Conservation (phyloP, 2,113 vertebrate genomes). For the Hydrochoerus hydrochaeris region DNA sequence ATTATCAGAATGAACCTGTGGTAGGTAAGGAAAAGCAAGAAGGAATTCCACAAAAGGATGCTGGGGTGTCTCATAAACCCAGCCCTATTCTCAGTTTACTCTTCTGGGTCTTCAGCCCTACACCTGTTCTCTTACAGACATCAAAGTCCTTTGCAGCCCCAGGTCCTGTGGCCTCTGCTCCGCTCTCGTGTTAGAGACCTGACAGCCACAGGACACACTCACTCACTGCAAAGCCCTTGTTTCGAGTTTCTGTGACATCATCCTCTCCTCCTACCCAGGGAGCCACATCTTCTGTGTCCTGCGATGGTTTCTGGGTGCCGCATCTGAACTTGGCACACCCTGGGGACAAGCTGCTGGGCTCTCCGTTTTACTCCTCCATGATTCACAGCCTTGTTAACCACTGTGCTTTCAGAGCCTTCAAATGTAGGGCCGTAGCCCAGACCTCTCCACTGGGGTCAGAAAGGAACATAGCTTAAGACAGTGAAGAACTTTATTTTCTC, state of each 20-base stretch:
- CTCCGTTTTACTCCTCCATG: neutral
- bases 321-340: neutral
- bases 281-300: neutral
- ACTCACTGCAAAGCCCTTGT: neutral
- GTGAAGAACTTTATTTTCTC: neutral
- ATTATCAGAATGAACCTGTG: neutral
- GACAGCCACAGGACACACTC: neutral
- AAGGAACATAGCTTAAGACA: neutral
- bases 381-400: neutral
- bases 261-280: neutral
- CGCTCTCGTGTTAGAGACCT: neutral
- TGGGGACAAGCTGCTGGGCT: neutral
- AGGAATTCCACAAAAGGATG: neutral
- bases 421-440: neutral
- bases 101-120: neutral
- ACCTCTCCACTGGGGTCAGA: neutral
- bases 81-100: neutral
- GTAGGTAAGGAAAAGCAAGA: neutral
- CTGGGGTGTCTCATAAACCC: neutral
- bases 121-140: neutral
- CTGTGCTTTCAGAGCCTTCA: neutral
- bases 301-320: neutral
- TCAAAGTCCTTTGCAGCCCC: neutral
- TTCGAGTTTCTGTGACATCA: neutral
- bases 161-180: neutral